Evolutionary conservation across 2,888 invertebrate genomes (phyloP), one percentile per base, ranked within the genome.

Genomic region (Nematopogon swammerdamellus): DNA sequence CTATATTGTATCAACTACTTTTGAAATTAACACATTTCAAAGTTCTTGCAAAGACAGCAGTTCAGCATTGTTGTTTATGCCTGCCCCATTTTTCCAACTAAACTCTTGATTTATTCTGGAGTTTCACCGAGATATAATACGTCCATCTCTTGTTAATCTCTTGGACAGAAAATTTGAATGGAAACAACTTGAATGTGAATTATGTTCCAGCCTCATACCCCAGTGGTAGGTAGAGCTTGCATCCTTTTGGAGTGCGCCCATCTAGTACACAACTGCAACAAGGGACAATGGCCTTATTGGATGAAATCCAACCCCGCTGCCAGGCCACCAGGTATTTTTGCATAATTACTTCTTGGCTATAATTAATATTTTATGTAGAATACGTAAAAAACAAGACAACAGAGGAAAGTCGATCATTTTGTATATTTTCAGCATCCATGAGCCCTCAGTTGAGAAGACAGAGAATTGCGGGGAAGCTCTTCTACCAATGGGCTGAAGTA

Each of bases 271-370:
- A 88, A 94, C 56, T 99, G 99, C 70, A 99, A 98, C 69, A 93
- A 94, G 64, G 97, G 97, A 0, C 95, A 96, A 59, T 99, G 99
- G 99, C 98, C 99, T 0, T 86, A 89, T 50, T 99, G 99, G 97
- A 92, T 97, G 85, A 95, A 95, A 70, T 85, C 93, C 8, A 92
- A 90, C 56, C 62, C 68, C 3, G 65, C 68, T 8, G 45, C 56
- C 44, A 64, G 67, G 55, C 59, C 70, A 60, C 58, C 80, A 60
- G 61, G 70, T 54, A n/a, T n/a, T n/a, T n/a, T n/a, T n/a, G n/a
- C n/a, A n/a, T 63, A 67, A 54, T 54, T 72, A 44, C 82, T 25
- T 25, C 25, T 6, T 25, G 25, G 4, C 25, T n/a, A n/a, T n/a
- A n/a, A n/a, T n/a, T n/a, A n/a, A n/a, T 85, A 17, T 82, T 85